A percentile compares a stretch with the other conserved stretches of the same genome.
These are phyloP conservation scores for Drosophila repletoides DNA, from an alignment of 1,140 invertebrate species.

Conservation along the genomic window DNA sequence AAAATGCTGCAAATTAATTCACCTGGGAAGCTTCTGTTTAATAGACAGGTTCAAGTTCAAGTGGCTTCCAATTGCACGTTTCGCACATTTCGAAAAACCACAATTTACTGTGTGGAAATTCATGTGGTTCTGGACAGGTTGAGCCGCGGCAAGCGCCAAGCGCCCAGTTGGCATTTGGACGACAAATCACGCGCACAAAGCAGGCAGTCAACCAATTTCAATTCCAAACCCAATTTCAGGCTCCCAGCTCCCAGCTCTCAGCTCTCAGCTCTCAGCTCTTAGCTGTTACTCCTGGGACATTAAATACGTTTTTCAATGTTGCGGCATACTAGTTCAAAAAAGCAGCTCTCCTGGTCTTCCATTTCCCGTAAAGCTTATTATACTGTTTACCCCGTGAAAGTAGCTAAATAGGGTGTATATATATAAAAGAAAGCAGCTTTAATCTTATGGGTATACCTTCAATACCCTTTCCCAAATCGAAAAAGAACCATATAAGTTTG, in stretches of 20 bases:
- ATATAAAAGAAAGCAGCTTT: too few species aligned
- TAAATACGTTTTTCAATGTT: too few species aligned
- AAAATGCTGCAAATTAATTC: neutral
- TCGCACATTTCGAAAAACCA: constrained; percentile 45
- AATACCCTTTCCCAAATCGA: too few species aligned
- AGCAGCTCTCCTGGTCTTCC: too few species aligned
- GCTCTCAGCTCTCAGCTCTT: constrained; percentile 2
- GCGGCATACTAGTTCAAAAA: too few species aligned
- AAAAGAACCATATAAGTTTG: too few species aligned
- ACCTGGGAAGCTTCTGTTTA: neutral
- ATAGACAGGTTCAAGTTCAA: neutral
- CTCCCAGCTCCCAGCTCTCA: too few species aligned
- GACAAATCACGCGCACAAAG: constrained; percentile 51
- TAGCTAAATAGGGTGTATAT: too few species aligned
- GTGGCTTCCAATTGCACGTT: constrained; percentile 39
- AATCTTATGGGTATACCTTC: too few species aligned
- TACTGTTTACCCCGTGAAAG: too few species aligned
- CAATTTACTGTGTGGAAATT: constrained; percentile 56
- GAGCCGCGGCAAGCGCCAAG: neutral
- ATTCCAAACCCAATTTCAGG: neutral
- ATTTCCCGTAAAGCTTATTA: too few species aligned
- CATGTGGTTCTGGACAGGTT: neutral
- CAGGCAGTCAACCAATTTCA: constrained; percentile 12
- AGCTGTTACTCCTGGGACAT: constrained; percentile 18
- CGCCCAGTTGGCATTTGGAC: constrained; percentile 21